Conservation (phyloP, 2,797 vertebrate genomes). For the Ctenochaetus hawaiiensis region DNA sequence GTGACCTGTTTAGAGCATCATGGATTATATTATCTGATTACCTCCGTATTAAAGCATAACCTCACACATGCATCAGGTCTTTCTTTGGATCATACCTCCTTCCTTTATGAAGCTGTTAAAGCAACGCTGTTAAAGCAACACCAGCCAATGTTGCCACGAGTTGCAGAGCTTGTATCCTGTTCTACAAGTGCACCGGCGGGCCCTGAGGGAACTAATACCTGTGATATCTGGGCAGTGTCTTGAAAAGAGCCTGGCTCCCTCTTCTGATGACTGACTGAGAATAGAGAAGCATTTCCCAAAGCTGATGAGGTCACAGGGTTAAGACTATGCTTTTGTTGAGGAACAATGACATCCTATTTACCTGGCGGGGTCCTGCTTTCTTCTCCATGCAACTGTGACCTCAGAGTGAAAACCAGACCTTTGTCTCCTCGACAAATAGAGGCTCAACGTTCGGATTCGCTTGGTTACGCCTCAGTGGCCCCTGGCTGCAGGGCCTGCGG, state of each 20-base stretch:
- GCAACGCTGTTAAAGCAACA: slow-evolving; percentile 45
- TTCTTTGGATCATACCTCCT: slow-evolving; percentile 29
- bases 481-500: slow-evolving; percentile 56
- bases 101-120: slow-evolving; percentile 50
- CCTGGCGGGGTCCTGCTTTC: slow-evolving; percentile 82
- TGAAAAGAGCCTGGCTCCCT: slow-evolving; percentile 62
- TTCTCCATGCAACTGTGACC: slow-evolving; percentile 86
- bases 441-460: slow-evolving; percentile 81
- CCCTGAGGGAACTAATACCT: slow-evolving; percentile 73
- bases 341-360: slow-evolving; percentile 87
- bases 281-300: slow-evolving; percentile 76
- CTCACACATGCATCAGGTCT: background rate
- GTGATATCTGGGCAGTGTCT: slow-evolving; percentile 62
- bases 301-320: slow-evolving; percentile 86
- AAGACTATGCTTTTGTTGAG: slow-evolving; percentile 83
- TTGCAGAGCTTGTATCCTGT: slow-evolving; percentile 57
- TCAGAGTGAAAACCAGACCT: slow-evolving; percentile 78
- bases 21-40: slow-evolving; percentile 21
- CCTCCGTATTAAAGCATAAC: slow-evolving; percentile 6
- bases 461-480: slow-evolving; percentile 80
- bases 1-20: slow-evolving; percentile 6
- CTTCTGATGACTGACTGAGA: slow-evolving; percentile 74
- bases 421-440: slow-evolving; percentile 83
- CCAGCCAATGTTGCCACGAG: slow-evolving; percentile 61
- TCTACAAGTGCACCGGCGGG: slow-evolving; percentile 49